Evolutionary conservation across 2,113 vertebrate species (phyloP), one percentile per base, ranked within the genome.

Genomic region (Silurus meridionalis): DNA sequence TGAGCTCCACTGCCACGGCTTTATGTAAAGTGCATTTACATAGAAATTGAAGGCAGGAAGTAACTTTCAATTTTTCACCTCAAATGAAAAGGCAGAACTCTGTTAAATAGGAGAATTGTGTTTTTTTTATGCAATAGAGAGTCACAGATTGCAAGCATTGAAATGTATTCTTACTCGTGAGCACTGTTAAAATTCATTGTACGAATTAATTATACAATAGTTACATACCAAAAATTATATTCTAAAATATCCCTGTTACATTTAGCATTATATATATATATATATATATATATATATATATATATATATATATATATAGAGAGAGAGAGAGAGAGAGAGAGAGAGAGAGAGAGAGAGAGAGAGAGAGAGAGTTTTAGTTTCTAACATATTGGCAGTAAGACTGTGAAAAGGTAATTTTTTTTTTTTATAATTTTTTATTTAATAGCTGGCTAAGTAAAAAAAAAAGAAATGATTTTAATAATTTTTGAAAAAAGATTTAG

Each of bases 1-100:
- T 58, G 48, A 75, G 66, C 83, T 84, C 82, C 60, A 81, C 69
- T 72, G 64, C 86, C 55, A 75, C 21, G 53, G 60, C 69, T 63
- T 85, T 81, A 88, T 72, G 78, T 66, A 14, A 69, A 87, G n/a
- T 55, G 25, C 50, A 85, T 82, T 87, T 82, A 72, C 71, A 87
- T 69, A 85, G 61, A 85, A 85, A 89, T 87, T n/a, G 67, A 50
- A n/a, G 28, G 66, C 60, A 87, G 71, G 25, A 79, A 79, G 58
- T 64, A 67, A 85, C 80, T 69, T 69, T 86, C 9, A 17, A 37
- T 78, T 86, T 84, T 53, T 84, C 60, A 75, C 60, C 46, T 86
- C 50, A 48, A 74, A 55, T 58, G 69, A 87, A 52, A 81, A 63
- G 85, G 74, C 71, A 63, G 28, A 74, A 81, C 4, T 80, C n/a